Base-by-base conservation (phyloP, 2,113 vertebrate species). In the Gobius niger region DNA sequence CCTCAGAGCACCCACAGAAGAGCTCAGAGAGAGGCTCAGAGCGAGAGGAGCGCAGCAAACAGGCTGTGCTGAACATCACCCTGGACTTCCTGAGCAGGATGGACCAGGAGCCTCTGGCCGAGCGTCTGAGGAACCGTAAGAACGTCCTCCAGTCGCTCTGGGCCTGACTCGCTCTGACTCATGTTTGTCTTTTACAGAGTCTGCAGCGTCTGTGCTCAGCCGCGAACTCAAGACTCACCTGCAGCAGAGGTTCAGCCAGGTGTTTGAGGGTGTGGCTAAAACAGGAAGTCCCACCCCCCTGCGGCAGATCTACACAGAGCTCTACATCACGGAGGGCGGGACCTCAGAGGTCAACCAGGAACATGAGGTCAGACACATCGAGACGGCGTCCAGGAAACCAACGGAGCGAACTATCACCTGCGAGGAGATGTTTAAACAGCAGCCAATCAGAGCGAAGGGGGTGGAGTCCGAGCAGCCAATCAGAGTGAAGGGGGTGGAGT, bases 291-390 rank as follows among this genome's bases (percentile, higher is more conserved):
- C 42, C n/a, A 61, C 50, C 59, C 54, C 16, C 56, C 76, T 82
- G 47, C 71, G 56, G 34, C 44, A 76, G 67, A 65, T 76, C 73
- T 76, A 70, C 67, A 76, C 73, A 70, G 67, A 76, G 67, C 57
- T 72, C 68, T 67, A 68, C 65, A 77, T 83, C 74, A 83, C 71
- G 68, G 77, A 76, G 15, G 54, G 60, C 7, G 56, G 40, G 14
- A 14, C 56, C 40, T 34, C 24, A 4, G 24, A 34, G 24, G 24
- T 34, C 24, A 34, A 34, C 24, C 24, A 34, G 24, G 24, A 34
- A 34, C 24, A 34, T 34, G 24, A 34, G 24, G 24, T 34, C 24
- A 34, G 24, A 34, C 24, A 34, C 24, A 34, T 34, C 24, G 24
- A 34, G 24, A 34, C 24, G 24, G 24, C 24, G 24, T 34, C 24